Conservation (phyloP, 1,140 invertebrate species). For the Phocides pigmalion region DNA sequence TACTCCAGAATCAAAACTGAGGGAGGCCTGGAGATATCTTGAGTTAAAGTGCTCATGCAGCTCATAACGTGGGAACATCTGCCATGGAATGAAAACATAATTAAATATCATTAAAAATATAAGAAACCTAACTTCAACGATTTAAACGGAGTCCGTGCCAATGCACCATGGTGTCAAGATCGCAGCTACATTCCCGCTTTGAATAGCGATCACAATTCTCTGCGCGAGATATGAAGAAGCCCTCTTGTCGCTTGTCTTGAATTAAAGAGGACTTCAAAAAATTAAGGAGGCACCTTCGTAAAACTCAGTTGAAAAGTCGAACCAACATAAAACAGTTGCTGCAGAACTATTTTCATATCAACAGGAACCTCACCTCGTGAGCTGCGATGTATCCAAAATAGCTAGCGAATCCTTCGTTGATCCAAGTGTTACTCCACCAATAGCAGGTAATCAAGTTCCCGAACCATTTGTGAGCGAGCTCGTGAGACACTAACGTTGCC, state of each 20-base stretch:
- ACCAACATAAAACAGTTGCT: no score
- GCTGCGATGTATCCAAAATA: slow-evolving; percentile 88
- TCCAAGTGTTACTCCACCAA: slow-evolving; percentile 89
- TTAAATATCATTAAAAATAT: neutral
- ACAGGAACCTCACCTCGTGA: slow-evolving; percentile 55
- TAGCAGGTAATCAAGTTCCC: slow-evolving; percentile 87
- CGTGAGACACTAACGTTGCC: slow-evolving; percentile 85
- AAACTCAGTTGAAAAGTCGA: no score
- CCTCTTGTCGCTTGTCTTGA: no score
- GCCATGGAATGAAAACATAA: slow-evolving; percentile 5
- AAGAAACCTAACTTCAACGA: neutral
- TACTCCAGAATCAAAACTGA: slow-evolving; percentile 87
- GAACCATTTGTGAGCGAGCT: slow-evolving; percentile 88
- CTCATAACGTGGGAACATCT: slow-evolving; percentile 82
- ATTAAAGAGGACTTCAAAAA: no score
- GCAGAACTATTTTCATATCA: neutral
- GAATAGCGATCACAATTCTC: no score
- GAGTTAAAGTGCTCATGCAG: slow-evolving; percentile 85
- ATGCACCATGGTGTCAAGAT: no score
- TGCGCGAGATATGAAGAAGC: no score
- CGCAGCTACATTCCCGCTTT: no score
- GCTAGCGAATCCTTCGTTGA: slow-evolving; percentile 89
- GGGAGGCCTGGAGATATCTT: slow-evolving; percentile 86
- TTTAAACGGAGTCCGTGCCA: neutral
- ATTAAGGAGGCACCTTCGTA: no score